Conservation (phyloP, 1,140 invertebrate genomes). For the Drosophila serrata region DNA sequence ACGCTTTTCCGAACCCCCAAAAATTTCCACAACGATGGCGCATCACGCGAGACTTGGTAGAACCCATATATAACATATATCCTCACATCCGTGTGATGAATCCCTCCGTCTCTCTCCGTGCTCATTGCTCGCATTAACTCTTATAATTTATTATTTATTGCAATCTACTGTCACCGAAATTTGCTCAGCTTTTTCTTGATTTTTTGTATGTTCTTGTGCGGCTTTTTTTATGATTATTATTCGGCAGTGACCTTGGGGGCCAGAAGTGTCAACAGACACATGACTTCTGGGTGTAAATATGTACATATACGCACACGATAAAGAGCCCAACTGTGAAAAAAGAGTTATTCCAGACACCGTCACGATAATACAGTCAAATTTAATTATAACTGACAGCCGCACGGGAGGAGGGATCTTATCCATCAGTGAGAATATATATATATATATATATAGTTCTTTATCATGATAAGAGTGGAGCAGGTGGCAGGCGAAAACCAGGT, state of each 20-base stretch:
- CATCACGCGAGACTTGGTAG: slow-evolving; percentile 59
- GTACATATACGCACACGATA: slow-evolving; percentile 20
- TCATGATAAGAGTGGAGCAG: slow-evolving; percentile 11
- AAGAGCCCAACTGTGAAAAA: slow-evolving; percentile 43
- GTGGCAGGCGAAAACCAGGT: not conserved
- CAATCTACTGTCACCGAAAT: slow-evolving; percentile 69
- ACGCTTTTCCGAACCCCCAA: not conserved
- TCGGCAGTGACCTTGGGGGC: slow-evolving; percentile 62
- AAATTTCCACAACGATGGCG: slow-evolving; percentile 32
- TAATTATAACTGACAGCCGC: slow-evolving; percentile 41
- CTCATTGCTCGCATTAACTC: slow-evolving; percentile 68
- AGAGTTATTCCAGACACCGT: slow-evolving; percentile 50
- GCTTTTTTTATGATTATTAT: slow-evolving; percentile 47
- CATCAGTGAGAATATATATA: slow-evolving; percentile 13
- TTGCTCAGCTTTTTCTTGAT: slow-evolving; percentile 52
- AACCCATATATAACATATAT: slow-evolving; percentile 17
- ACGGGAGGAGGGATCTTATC: slow-evolving; percentile 8
- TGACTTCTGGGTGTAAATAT: slow-evolving; percentile 31
- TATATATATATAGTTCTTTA: slow-evolving; percentile 15
- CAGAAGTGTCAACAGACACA: slow-evolving; percentile 56
- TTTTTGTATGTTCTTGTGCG: slow-evolving; percentile 32
- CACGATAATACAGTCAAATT: slow-evolving; percentile 56
- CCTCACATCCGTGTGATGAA: slow-evolving; percentile 50
- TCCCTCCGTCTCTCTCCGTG: slow-evolving; percentile 25
- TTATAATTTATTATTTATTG: slow-evolving; percentile 79